Evolutionary conservation across 2,888 invertebrate species (phyloP).

Genomic region (Carcina quercana): DNA sequence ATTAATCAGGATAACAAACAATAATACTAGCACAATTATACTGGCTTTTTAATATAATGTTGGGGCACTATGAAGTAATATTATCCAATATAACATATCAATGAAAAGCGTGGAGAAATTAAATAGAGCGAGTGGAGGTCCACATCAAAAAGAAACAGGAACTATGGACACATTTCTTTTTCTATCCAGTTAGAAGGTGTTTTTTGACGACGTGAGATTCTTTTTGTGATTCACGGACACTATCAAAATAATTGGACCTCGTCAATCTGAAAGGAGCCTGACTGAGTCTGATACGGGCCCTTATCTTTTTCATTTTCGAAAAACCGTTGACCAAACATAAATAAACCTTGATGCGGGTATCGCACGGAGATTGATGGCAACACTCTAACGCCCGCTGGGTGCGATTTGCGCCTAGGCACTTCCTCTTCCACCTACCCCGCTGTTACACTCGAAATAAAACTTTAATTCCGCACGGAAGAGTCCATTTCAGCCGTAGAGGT

Average conservation of each 20-base stretch:
- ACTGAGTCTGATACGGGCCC: slow-evolving; percentile 11
- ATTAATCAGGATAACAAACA: no score
- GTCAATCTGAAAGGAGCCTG: neutral
- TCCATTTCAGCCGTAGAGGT: slow-evolving; percentile 8
- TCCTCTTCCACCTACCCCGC: slow-evolving; percentile 34
- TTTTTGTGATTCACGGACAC: neutral
- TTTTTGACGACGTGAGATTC: neutral
- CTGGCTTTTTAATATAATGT: no score
- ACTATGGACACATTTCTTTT: no score
- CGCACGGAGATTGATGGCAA: slow-evolving; percentile 60
- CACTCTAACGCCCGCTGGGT: slow-evolving; percentile 53
- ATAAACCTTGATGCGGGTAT: slow-evolving; percentile 54
- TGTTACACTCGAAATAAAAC: slow-evolving; percentile 18
- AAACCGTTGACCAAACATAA: slow-evolving; percentile 59
- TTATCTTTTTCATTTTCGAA: slow-evolving; percentile 56
- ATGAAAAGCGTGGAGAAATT: no score
- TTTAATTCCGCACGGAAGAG: slow-evolving; percentile 14
- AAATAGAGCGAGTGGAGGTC: no score
- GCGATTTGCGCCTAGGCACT: slow-evolving; percentile 52
- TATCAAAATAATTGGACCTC: neutral
- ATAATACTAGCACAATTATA: no score
- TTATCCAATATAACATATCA: no score
- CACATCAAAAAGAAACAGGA: no score
- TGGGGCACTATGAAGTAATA: no score
- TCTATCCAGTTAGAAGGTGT: no score